These are phyloP conservation scores for Caenorhabditis sulstoni DNA, from an alignment of 2,888 invertebrate species.

Conservation along the genomic window DNA sequence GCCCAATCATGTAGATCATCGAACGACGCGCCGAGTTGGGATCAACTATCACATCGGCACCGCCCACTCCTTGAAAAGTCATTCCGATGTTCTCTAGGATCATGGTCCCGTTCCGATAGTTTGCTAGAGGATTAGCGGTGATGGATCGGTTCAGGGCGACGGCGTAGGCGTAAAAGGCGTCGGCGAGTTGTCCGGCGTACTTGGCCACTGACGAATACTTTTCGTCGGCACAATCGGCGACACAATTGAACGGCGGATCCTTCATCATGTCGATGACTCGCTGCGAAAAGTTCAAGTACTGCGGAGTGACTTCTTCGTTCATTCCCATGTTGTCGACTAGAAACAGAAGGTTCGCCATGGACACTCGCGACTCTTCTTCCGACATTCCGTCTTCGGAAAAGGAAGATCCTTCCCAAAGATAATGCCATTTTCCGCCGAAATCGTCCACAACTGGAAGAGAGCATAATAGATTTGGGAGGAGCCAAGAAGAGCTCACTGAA, in stretches of 20 bases:
- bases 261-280: slow-evolving; percentile 67
- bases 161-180: slow-evolving; percentile 62
- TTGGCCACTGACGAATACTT: slow-evolving; percentile 41
- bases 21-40: slow-evolving; percentile 45
- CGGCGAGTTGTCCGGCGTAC: slow-evolving; percentile 57
- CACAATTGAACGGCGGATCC: slow-evolving; percentile 70
- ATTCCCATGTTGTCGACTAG: slow-evolving; percentile 58
- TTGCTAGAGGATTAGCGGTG: slow-evolving; percentile 10
- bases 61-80: slow-evolving; percentile 43
- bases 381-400: slow-evolving; percentile 2
- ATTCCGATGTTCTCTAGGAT: slow-evolving; percentile 49
- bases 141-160: slow-evolving; percentile 53
- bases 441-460: slow-evolving; percentile 47
- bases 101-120: slow-evolving; percentile 34
- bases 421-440: slow-evolving; percentile 34
- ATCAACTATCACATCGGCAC: slow-evolving; percentile 49
- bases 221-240: slow-evolving; percentile 42
- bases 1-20: slow-evolving; percentile 43
- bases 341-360: slow-evolving; percentile 38
- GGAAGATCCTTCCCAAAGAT: slow-evolving; percentile 38
- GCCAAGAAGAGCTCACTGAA: slow-evolving; percentile 29
- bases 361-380: slow-evolving; percentile 15
- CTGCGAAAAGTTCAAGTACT: slow-evolving; percentile 63
- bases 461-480: too few relatives aligned
- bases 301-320: slow-evolving; percentile 45